Evolutionary conservation across 2,888 invertebrate species (phyloP).

Genomic region (Cyclophora albipunctata): DNA sequence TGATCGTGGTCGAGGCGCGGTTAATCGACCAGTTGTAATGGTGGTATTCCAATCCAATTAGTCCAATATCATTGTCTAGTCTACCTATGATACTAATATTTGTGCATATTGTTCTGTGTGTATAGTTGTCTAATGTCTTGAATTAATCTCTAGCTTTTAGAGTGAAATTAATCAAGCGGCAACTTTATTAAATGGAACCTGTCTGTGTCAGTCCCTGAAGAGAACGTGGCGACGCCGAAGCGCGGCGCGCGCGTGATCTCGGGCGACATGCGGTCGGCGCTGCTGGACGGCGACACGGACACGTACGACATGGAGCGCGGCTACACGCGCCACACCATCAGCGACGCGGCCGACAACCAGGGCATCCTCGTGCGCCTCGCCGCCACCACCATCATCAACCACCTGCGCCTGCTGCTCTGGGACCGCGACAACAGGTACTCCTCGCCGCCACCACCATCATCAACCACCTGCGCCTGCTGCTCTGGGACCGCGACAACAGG

Average conservation of each 20-base stretch:
- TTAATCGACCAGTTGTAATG: too few species aligned
- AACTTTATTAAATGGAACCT: not conserved
- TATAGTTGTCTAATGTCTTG: too few species aligned
- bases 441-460: not conserved
- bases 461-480: not conserved
- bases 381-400: conserved; percentile 92
- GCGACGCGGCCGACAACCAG: conserved; percentile 78
- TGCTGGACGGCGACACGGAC: conserved; percentile 91
- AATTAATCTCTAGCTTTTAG: too few species aligned
- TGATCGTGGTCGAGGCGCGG: too few species aligned
- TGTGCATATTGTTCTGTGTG: not conserved
- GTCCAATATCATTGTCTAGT: too few species aligned
- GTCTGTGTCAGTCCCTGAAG: conserved; percentile 81
- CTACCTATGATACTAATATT: too few species aligned
- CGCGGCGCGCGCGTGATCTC: conserved; percentile 90
- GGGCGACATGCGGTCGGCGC: conserved; percentile 91
- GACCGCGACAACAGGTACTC: conserved; percentile 87
- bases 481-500: too few species aligned
- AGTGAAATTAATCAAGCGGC: too few species aligned
- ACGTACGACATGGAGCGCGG: conserved; percentile 96
- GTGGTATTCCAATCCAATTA: too few species aligned
- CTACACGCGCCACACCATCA: conserved; percentile 91
- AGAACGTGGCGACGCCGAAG: conserved; percentile 90
- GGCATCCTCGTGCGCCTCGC: conserved; percentile 91
- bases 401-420: conserved; percentile 94